A percentile compares a stretch with the other conserved stretches of the same genome.
These are phyloP conservation scores for Entelurus aequoreus DNA, from an alignment of 2,113 vertebrate genomes.

Conservation along the genomic window DNA sequence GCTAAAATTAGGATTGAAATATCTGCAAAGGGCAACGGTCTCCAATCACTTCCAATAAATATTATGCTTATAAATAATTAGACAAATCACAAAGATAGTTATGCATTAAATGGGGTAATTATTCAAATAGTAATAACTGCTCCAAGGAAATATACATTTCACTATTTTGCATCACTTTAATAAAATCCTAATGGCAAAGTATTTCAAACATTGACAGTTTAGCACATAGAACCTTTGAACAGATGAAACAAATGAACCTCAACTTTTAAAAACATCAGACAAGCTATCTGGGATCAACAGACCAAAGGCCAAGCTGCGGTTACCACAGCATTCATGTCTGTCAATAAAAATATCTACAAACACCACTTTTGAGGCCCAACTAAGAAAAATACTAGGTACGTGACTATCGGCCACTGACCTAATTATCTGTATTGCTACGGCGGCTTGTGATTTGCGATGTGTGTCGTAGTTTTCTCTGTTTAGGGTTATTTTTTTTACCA, in stretches of 20 bases:
- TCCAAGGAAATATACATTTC: background rate
- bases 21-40: conserved; percentile 49
- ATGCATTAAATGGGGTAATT: background rate
- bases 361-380: background rate
- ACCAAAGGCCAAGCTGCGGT: conserved; percentile 7
- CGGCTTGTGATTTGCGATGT: no score
- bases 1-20: conserved; percentile 58
- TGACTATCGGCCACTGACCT: no score
- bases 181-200: background rate
- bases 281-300: conserved; percentile 28
- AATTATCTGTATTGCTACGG: no score
- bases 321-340: background rate
- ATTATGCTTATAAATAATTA: background rate
- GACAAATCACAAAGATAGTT: background rate
- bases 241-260: conserved; percentile 35
- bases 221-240: conserved; percentile 40
- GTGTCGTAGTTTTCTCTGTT: no score
- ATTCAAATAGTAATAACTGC: background rate
- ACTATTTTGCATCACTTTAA: background rate
- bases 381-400: background rate
- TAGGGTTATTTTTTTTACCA: no score
- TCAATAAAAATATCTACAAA: background rate
- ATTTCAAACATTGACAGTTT: background rate
- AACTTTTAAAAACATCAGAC: conserved; percentile 26
- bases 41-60: background rate